Evolutionary conservation across 1,140 invertebrate genomes (phyloP), one percentile per base, ranked within the genome.

Genomic region (Magallana gigas): DNA sequence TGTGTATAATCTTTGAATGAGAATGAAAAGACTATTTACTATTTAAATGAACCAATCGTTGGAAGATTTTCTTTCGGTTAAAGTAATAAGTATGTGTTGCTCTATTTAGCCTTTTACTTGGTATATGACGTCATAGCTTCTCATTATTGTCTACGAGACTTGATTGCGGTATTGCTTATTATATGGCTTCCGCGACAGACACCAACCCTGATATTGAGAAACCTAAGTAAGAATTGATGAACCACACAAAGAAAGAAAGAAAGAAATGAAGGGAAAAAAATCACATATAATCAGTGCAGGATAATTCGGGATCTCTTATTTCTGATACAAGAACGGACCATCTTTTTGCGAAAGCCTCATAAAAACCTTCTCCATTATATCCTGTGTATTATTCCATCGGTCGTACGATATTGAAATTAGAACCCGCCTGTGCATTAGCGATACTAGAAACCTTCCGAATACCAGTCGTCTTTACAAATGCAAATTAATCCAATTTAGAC

Each of bases 181-280:
- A 36, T 76, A 36, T 76, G 68, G 68, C 68, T 29, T 36, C 23
- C 8, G 23, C 23, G 68, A 76, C 18, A 76, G 23, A 29, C 18
- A 9, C 23, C 36, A 76, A 4, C 23, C 8, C 23, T 76, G 68
- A 18, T 76, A 29, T 76, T 76, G 68, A 48, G 36, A 76, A 76
- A 76, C 23, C 68, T 48, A 76, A 36, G 68, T 76, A 76, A 76
- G 23, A 76, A 76, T 29, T 76, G 68, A 29, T 76, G 68, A 76
- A 4, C 23, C 11, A 76, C 68, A 29, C 68, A 76, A 8, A 76
- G 36, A 48, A 48, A 48, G 36, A 48, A 48, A 48, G 36, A 71
- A 8, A 71, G 36, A 36, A 36, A 36, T 68, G 36, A 2, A 48
- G 5, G 36, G 14, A 76, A 29, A 23, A 23, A 36, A 71, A 71